Evolutionary conservation across 2,888 invertebrate species (phyloP), one percentile per base, ranked within the genome.

Genomic region (Eustalomyia histrio): DNA sequence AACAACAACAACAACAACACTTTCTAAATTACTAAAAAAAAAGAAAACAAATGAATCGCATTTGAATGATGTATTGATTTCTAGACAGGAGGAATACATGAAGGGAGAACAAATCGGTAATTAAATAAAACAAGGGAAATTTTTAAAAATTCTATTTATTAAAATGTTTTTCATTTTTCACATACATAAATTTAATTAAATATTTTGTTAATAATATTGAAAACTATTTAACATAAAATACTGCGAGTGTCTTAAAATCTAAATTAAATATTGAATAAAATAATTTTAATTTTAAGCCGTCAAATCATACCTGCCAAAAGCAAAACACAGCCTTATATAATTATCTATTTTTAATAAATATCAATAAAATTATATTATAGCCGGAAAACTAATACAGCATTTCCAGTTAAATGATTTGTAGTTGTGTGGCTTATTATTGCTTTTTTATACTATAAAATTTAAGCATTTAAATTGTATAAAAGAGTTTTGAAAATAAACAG

Each of bases 61-160:
- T 60, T 76, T 65, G 29, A 63, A 65, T 76, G 71, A 60, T 61
- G 17, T 18, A 2, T 43, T 12, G 43, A 21, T 29, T 29, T 29
- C 29, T 12, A 39, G 39, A 12, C 39, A 39, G 39, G 39, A 39
- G 39, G 39, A 39, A 39, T 5, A 29, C 7, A 29, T 39, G 12
- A 12, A 39, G 12, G 14, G 39, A 2, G 12, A 39, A 39, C 39
- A 12, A 12, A 12, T 39, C 29, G 29, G 5, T 29, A 6, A 6
- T 29, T 39, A 6, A 80, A 52, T 76, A 68, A 80, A 76, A 80
- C 72, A 29, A 50, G 16, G 0, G 33, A 6, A 8, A 35, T 63
- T 72, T 72, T 72, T 24, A 43, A 68, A 75, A 64, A 58, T 75
- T 63, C 63, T 68, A 60, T 82, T 79, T 79, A 73, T 80, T 80